These are phyloP conservation scores for Megamerina dolium DNA, from an alignment of 2,888 invertebrate genomes.

Conservation along the genomic window DNA sequence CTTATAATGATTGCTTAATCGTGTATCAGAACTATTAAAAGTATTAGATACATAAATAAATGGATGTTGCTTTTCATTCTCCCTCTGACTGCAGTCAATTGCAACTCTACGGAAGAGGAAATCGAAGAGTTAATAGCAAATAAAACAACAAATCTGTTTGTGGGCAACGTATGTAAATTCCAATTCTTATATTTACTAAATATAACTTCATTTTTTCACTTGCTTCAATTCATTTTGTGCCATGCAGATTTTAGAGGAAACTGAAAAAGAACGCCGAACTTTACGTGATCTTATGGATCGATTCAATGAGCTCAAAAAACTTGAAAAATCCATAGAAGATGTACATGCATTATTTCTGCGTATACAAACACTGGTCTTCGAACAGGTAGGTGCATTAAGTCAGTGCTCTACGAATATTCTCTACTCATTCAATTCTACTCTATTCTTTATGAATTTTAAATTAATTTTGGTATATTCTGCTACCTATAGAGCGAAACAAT, in stretches of 20 bases:
- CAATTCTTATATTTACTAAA: not conserved
- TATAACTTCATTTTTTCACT: not conserved
- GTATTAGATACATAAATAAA: no score
- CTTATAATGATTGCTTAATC: no score
- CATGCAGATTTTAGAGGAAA: slow-evolving; percentile 47
- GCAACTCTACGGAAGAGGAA: slow-evolving; percentile 47
- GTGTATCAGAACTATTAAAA: no score
- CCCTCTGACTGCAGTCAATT: slow-evolving; percentile 36
- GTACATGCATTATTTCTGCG: slow-evolving; percentile 48
- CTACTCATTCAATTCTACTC: no score
- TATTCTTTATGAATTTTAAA: no score
- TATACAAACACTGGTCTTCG: slow-evolving; percentile 47
- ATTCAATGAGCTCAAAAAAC: slow-evolving; percentile 44
- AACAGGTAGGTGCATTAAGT: slow-evolving; percentile 35
- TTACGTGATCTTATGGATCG: slow-evolving; percentile 46
- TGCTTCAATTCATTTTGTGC: not conserved
- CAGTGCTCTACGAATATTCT: no score
- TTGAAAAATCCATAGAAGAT: slow-evolving; percentile 48
- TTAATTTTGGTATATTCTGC: slow-evolving; percentile 3
- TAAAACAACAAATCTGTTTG: slow-evolving; percentile 47
- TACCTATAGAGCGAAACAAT: slow-evolving; percentile 41
- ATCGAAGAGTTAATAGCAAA: slow-evolving; percentile 47
- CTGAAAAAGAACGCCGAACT: slow-evolving; percentile 44
- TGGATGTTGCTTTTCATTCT: no score
- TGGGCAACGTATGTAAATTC: slow-evolving; percentile 45